Conservation (phyloP, 2,797 vertebrate genomes). For the Ctenopoma multispine region DNA sequence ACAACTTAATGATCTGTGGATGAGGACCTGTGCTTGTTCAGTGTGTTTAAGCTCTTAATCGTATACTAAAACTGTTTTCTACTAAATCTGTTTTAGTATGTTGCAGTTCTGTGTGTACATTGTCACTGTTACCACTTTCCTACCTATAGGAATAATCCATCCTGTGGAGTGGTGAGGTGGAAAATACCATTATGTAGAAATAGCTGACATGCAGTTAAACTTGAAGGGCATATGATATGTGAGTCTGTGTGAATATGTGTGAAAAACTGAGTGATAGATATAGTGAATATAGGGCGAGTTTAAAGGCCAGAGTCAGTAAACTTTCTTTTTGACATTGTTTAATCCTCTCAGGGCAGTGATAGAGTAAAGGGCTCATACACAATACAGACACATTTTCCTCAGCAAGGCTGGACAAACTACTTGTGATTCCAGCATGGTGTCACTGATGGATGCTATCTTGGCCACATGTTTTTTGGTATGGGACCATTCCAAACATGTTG, state of each 20-base stretch:
- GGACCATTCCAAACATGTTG: slow-evolving; percentile 10
- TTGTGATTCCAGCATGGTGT: slow-evolving; percentile 27
- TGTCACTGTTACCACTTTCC: slow-evolving; percentile 72
- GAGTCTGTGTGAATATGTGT: slow-evolving; percentile 27
- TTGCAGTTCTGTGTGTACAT: slow-evolving; percentile 23
- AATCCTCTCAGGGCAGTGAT: slow-evolving; percentile 69
- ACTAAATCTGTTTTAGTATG: slow-evolving; percentile 36
- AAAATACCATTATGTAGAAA: slow-evolving; percentile 82
- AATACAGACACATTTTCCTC: slow-evolving; percentile 19
- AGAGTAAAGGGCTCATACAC: slow-evolving; percentile 59
- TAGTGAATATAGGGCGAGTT: slow-evolving; percentile 39
- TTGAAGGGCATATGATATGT: slow-evolving; percentile 58
- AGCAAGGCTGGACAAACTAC: slow-evolving; percentile 31
- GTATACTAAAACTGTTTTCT: slow-evolving; percentile 44
- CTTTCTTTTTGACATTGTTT: slow-evolving; percentile 67
- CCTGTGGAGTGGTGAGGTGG: slow-evolving; percentile 79
- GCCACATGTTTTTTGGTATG: slow-evolving; percentile 21
- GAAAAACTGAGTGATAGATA: slow-evolving; percentile 21
- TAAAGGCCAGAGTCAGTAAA: slow-evolving; percentile 56
- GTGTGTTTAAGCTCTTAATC: slow-evolving; percentile 38
- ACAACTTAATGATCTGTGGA: slow-evolving; percentile 10
- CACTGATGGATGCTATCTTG: slow-evolving; percentile 43
- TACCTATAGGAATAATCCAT: slow-evolving; percentile 81
- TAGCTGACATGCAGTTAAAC: slow-evolving; percentile 73
- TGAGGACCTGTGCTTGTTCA: slow-evolving; percentile 10